A percentile compares a stretch with the other conserved stretches of the same genome.
Evolutionary conservation across 2,113 vertebrate species (phyloP).

Genomic region (Rhea pennata): DNA sequence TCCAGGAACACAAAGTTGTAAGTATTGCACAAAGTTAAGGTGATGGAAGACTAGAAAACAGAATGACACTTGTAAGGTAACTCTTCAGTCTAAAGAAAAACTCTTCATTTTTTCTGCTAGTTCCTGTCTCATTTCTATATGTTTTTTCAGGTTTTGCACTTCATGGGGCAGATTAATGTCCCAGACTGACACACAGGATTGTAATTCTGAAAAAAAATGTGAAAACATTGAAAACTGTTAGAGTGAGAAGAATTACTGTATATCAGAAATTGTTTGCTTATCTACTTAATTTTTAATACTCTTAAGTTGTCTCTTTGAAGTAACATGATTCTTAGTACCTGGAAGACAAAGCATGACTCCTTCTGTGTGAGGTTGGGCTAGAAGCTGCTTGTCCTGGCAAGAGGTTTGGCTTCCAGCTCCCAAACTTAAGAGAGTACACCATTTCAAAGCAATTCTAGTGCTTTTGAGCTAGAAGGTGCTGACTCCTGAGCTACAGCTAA

Average conservation of each 20-base stretch:
- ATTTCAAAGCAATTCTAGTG: background rate
- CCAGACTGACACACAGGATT: conserved; percentile 89
- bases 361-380: background rate
- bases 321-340: background rate
- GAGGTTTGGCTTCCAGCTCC: background rate
- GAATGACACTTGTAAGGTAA: background rate
- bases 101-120: conserved; percentile 85
- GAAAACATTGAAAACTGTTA: background rate
- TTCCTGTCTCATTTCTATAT: conserved; percentile 86
- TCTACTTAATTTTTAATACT: background rate
- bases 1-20: background rate
- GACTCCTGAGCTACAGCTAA: background rate
- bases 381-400: background rate
- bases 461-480: background rate
- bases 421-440: background rate
- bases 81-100: conserved; percentile 75
- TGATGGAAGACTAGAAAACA: background rate
- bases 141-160: conserved; percentile 89
- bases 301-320: background rate
- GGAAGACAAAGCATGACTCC: background rate
- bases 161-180: conserved; percentile 87
- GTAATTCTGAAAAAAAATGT: conserved; percentile 76
- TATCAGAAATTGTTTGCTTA: background rate
- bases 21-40: conserved; percentile 2
- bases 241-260: background rate